A percentile compares a stretch with the other conserved stretches of the same genome.
Conservation (phyloP, 2,113 vertebrate species). For the Enhydra lutris region DNA sequence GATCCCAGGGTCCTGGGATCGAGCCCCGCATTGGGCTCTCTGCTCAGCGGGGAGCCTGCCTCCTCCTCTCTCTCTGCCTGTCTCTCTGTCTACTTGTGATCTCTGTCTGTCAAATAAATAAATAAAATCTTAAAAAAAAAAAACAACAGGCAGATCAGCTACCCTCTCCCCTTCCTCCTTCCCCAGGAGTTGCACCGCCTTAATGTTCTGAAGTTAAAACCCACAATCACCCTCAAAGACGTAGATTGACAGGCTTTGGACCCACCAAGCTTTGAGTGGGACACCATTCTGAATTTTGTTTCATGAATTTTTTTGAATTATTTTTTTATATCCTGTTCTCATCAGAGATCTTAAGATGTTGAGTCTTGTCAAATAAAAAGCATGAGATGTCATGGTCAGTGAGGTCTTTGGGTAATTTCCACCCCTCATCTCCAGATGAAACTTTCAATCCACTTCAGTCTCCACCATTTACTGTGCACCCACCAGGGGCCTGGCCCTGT, state of each 20-base stretch:
- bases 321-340: slow-evolving; percentile 58
- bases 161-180: neutral
- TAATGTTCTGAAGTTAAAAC: neutral
- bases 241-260: neutral
- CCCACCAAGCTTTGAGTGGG: neutral
- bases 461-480: neutral
- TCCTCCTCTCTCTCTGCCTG: no score
- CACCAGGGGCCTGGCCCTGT: neutral
- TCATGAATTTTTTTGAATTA: slow-evolving; percentile 62
- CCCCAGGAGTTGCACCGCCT: neutral
- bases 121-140: neutral
- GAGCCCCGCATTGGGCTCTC: no score
- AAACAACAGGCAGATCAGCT: neutral
- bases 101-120: no score
- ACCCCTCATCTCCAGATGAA: neutral
- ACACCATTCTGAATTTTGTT: neutral
- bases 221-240: neutral
- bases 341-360: slow-evolving; percentile 40
- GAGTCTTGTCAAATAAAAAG: slow-evolving; percentile 78
- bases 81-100: no score
- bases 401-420: neutral
- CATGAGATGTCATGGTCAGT: slow-evolving; percentile 59
- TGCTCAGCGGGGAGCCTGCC: no score
- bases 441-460: neutral
- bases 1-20: no score